A percentile compares a stretch with the other conserved stretches of the same genome.
phyloP scores from a whole-genome alignment of 2,888 invertebrate species.

The Osmoderma eremita region DNA sequence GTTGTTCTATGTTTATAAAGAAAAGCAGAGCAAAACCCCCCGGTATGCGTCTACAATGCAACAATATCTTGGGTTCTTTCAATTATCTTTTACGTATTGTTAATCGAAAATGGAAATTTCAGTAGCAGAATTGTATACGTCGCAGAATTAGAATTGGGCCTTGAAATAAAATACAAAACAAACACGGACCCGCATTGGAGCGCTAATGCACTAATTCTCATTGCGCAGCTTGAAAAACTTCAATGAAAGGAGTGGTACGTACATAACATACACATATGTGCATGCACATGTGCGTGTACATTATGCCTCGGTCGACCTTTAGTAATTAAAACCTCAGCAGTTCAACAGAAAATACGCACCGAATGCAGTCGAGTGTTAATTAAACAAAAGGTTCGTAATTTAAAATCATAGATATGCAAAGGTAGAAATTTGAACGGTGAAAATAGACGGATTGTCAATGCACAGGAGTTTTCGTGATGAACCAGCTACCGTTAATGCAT shows the following conservation, averaged over 20 bases:
- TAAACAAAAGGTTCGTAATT: constrained; percentile 32
- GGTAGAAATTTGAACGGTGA: constrained; percentile 23
- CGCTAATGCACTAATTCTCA: constrained; percentile 30
- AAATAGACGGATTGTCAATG: constrained; percentile 25
- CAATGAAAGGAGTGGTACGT: constrained; percentile 5
- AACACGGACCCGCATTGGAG: constrained; percentile 9
- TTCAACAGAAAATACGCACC: constrained; percentile 33
- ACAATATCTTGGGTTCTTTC: not conserved
- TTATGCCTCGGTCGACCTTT: constrained; percentile 28
- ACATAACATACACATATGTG: no score
- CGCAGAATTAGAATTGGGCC: constrained; percentile 19
- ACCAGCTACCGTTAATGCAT: not conserved
- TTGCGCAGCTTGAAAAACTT: constrained; percentile 27
- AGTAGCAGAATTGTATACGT: constrained; percentile 3
- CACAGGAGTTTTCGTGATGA: constrained; percentile 18
- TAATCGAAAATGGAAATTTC: not conserved
- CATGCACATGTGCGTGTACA: constrained; percentile 18
- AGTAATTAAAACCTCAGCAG: constrained; percentile 31
- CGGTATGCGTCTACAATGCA: no score
- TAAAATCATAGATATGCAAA: constrained; percentile 34
- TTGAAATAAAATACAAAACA: constrained; percentile 32
- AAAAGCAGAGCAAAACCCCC: no score
- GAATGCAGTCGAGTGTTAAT: constrained; percentile 33
- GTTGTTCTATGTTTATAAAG: no score
- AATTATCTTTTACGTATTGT: not conserved